Percentiles rank a stretch among this genome's conserved stretches.
These are phyloP conservation scores for Esox masquinongy DNA, from an alignment of 2,797 vertebrate genomes.

Conservation along the genomic window DNA sequence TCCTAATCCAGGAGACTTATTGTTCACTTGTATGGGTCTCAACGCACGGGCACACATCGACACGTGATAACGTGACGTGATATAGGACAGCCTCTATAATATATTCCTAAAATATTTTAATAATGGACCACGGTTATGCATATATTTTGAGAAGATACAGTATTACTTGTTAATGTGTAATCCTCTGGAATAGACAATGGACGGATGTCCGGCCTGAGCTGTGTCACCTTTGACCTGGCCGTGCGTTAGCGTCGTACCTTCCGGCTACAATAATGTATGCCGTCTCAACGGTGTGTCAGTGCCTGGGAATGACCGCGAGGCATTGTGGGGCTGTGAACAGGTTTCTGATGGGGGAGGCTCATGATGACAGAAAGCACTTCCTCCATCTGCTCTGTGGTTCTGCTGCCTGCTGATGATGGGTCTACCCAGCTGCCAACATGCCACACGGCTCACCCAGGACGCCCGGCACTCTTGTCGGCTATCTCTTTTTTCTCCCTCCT, in stretches of 20 bases:
- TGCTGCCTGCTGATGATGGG: slow-evolving; percentile 18
- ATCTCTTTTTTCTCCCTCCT: slow-evolving; percentile 3
- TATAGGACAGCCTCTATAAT: too few relatives aligned
- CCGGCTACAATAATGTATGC: neutral
- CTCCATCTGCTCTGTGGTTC: slow-evolving; percentile 26
- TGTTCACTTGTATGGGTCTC: neutral
- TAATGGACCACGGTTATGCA: neutral
- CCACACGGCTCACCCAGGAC: slow-evolving; percentile 2
- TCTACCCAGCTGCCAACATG: slow-evolving; percentile 15
- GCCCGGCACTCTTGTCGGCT: neutral
- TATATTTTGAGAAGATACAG: too few relatives aligned
- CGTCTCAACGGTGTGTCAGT: neutral
- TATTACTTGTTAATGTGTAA: too few relatives aligned
- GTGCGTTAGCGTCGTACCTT: neutral
- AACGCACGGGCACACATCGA: neutral
- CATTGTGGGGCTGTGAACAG: slow-evolving; percentile 7
- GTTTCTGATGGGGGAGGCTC: slow-evolving; percentile 5
- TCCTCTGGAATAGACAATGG: too few relatives aligned
- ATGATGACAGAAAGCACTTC: slow-evolving; percentile 12
- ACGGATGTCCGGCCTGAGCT: neutral
- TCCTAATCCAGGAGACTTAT: neutral
- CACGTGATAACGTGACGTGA: neutral
- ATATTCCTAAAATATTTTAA: neutral
- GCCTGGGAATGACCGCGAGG: neutral
- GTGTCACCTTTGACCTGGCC: neutral